phyloP scores from a whole-genome alignment of 1,140 invertebrate species.

The Pantala flavescens region DNA sequence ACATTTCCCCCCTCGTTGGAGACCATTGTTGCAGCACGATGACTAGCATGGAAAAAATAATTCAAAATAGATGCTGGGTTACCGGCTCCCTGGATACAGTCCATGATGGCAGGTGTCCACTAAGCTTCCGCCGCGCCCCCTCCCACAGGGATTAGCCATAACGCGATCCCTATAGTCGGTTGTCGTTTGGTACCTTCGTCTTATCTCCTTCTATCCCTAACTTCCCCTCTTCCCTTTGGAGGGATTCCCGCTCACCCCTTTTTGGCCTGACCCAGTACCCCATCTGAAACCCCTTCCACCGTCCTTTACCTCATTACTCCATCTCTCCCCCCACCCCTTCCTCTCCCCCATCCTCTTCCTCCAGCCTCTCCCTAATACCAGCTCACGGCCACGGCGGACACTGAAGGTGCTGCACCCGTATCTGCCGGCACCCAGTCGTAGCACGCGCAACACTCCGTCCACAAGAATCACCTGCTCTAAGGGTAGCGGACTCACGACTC shows the following conservation, averaged over 20 bases:
- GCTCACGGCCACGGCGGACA: background rate
- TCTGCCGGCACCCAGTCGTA: background rate
- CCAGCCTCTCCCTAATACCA: background rate
- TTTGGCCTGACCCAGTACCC: background rate
- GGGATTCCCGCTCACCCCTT: background rate
- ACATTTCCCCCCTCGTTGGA: background rate
- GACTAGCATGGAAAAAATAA: background rate
- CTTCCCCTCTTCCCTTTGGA: background rate
- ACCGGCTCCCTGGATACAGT: background rate
- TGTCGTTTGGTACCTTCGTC: background rate
- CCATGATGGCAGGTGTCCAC: background rate
- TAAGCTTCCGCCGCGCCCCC: background rate
- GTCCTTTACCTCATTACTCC: background rate
- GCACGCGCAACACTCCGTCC: background rate
- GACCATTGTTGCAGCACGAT: background rate
- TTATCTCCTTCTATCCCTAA: background rate
- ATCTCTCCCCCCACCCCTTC: background rate
- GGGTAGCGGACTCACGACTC: too few species aligned
- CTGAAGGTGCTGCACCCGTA: background rate
- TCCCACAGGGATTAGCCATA: background rate
- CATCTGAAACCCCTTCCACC: background rate
- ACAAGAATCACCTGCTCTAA: background rate
- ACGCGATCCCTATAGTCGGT: background rate
- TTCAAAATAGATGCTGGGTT: background rate
- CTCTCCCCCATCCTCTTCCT: background rate